Base-by-base conservation (phyloP, 2,113 vertebrate genomes). In the Nothoprocta pentlandii region DNA sequence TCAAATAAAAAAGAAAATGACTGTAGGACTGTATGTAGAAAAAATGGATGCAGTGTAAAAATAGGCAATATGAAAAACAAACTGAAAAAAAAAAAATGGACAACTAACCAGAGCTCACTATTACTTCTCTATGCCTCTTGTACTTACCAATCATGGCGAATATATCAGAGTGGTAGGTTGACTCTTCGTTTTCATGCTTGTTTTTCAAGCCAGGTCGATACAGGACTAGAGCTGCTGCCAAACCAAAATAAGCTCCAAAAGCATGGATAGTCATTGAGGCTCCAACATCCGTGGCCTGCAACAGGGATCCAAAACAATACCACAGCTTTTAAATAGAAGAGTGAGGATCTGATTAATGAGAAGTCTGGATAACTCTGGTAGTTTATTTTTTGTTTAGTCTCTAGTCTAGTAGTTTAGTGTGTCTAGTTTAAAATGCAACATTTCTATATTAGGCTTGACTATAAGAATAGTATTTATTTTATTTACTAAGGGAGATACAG, bases 71-170 rank as follows among this genome's bases (percentile, higher is more conserved):
- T 59, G 16, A n/a, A 41, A 66, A 87, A 51, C 22, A 9, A 15
- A 51, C 2, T 80, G 36, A 69, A 39, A 44, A 13, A 68, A 7
- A 4, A 49, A 49, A 47, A 47, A 20, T 63, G 54, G 87, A 23
- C 19, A 80, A 3, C 25, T 63, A 13, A 36, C n/a, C 21, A 70
- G 2, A 13, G 49, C 2, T 78, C 0, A 0, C 3, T 86, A 7
- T 62, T 42, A 3, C 8, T 87, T 78, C 63, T 7, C 23, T 56
- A 26, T 44, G 22, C 20, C 23, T 34, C 42, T 36, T 39, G 13
- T 56, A 96, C 98, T 97, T 97, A 99, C 99, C 99, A 42, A 99
- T 99, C 99, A 99, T 99, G 26, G 99, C 99, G 94, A 99, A 99
- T 68, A 99, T 4, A 68, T 99, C 99, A 0, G 99, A 99, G 78